Conservation (phyloP, 2,888 invertebrate genomes). For the Drosophila testacea region DNA sequence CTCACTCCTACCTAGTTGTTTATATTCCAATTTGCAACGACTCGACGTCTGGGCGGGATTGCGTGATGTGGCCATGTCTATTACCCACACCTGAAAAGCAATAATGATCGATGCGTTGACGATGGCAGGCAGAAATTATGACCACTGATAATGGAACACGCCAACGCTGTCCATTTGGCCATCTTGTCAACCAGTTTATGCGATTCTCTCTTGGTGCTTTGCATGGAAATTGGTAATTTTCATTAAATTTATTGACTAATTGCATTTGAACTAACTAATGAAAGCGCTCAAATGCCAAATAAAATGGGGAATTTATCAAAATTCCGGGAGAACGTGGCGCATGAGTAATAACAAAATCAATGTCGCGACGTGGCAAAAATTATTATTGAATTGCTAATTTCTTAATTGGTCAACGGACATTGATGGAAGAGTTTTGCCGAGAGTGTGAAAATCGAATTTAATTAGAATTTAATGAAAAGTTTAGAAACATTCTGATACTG, state of each 20-base stretch:
- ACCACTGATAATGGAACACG: constrained; percentile 60
- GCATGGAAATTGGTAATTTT: constrained; percentile 72
- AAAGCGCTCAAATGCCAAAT: constrained; percentile 67
- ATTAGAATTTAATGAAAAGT: constrained; percentile 24
- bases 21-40: constrained; percentile 66
- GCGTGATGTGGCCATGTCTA: constrained; percentile 44
- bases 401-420: constrained; percentile 31
- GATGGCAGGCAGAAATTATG: constrained; percentile 67
- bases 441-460: constrained; percentile 39
- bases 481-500: background rate
- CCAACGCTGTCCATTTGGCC: constrained; percentile 19
- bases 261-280: constrained; percentile 72
- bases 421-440: constrained; percentile 12
- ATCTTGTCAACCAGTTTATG: constrained; percentile 50
- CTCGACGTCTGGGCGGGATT: constrained; percentile 24
- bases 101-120: constrained; percentile 65
- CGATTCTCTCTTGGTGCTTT: constrained; percentile 35
- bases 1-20: background rate
- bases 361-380: constrained; percentile 25
- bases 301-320: constrained; percentile 73
- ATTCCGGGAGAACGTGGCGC: constrained; percentile 17
- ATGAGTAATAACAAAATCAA: constrained; percentile 61
- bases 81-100: constrained; percentile 32
- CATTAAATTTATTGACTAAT: constrained; percentile 79
- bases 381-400: constrained; percentile 24